phyloP scores from a whole-genome alignment of 1,140 invertebrate genomes.

The Caenorhabditis inopinata region DNA sequence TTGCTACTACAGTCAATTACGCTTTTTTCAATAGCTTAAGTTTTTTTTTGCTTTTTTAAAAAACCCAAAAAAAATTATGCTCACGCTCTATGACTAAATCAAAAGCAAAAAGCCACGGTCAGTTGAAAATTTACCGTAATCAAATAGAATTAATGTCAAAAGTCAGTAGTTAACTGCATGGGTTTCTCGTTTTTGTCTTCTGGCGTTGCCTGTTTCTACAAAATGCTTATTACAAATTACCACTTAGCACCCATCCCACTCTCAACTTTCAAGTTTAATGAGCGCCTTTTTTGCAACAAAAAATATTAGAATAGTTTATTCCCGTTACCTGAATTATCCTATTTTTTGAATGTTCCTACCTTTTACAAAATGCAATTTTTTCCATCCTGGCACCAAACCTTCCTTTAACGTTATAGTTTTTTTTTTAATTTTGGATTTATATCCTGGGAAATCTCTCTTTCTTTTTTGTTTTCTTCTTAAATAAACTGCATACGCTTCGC shows the following conservation, averaged over 20 bases:
- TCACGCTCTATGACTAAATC: neutral
- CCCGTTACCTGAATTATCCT: neutral
- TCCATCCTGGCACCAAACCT: too few relatives aligned
- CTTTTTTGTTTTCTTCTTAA: conserved; percentile 20
- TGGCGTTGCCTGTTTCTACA: neutral
- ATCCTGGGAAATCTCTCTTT: neutral
- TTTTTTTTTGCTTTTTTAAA: neutral
- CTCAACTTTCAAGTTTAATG: conserved; percentile 6
- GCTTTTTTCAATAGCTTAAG: neutral
- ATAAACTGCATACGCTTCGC: conserved; percentile 30
- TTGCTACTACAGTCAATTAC: too few relatives aligned
- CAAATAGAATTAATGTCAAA: neutral
- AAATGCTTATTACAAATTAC: conserved; percentile 7
- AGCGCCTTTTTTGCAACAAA: neutral
- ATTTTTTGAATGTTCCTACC: neutral
- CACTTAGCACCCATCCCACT: neutral
- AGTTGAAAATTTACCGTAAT: neutral
- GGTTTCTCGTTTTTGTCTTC: neutral
- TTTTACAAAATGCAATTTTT: too few relatives aligned
- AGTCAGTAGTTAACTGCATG: neutral
- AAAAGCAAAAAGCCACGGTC: neutral
- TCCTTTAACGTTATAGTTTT: too few relatives aligned
- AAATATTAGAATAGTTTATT: neutral
- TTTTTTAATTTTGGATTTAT: neutral
- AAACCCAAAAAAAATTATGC: neutral